phyloP scores from a whole-genome alignment of 2,888 invertebrate genomes.

The Ennomos erosarius region DNA sequence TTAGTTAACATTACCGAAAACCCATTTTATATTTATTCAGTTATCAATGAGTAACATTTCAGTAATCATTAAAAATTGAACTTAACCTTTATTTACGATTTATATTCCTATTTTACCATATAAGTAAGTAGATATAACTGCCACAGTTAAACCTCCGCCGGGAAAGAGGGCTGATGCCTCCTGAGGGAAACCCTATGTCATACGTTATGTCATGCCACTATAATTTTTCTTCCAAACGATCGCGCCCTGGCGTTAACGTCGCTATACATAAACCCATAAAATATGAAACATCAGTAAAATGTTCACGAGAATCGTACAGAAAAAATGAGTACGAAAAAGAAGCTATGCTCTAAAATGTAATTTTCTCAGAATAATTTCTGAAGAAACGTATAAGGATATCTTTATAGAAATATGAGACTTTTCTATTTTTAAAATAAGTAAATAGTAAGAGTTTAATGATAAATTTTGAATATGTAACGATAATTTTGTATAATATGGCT shows the following conservation, averaged over 20 bases:
- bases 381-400: conserved; percentile 9
- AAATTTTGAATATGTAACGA: conserved; percentile 17
- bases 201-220: conserved; percentile 25
- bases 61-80: no score
- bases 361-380: conserved; percentile 9
- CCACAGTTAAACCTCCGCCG: conserved; percentile 25
- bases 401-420: conserved; percentile 21
- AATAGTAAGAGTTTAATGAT: conserved; percentile 15
- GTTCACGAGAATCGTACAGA: conserved; percentile 16
- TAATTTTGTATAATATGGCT: conserved; percentile 26
- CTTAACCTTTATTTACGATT: no score
- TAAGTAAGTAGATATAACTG: conserved; percentile 24
- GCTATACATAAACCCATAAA: conserved; percentile 26
- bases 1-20: no score
- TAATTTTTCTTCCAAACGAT: conserved; percentile 34
- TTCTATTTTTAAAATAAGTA: conserved; percentile 23
- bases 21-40: no score
- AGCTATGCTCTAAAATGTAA: conserved; percentile 8
- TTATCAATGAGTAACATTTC: no score
- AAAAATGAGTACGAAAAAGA: conserved; percentile 7
- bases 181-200: conserved; percentile 23
- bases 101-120: not conserved
- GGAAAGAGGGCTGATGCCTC: conserved; percentile 19
- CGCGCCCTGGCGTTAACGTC: conserved; percentile 27
- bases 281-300: conserved; percentile 30